A percentile compares a stretch with the other conserved stretches of the same genome.
Evolutionary conservation across 2,888 invertebrate genomes (phyloP).

Genomic region (Morinoia aosen): DNA sequence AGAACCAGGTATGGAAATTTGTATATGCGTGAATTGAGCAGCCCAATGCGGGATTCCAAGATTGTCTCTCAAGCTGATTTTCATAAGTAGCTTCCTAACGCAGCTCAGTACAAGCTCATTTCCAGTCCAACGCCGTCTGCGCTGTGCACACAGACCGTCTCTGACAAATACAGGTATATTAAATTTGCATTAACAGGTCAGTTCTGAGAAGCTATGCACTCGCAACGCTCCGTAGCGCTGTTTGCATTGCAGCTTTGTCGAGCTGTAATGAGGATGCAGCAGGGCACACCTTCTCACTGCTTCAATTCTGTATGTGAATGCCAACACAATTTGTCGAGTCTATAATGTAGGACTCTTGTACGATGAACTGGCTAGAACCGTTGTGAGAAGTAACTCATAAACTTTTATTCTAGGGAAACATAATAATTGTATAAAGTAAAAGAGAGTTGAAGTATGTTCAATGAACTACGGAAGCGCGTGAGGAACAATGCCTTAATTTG

Average conservation of each 20-base stretch:
- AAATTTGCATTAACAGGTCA: slow-evolving; percentile 17
- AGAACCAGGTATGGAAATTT: neutral
- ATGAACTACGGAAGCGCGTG: no score
- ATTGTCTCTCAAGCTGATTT: neutral
- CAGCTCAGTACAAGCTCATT: neutral
- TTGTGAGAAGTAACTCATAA: no score
- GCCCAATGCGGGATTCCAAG: neutral
- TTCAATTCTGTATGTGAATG: neutral
- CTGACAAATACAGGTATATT: neutral
- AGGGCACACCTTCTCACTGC: neutral
- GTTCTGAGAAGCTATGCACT: slow-evolving; percentile 10
- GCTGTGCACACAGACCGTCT: neutral
- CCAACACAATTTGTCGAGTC: neutral
- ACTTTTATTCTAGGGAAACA: no score
- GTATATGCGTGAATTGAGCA: neutral
- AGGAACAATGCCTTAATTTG: no score
- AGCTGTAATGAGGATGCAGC: neutral
- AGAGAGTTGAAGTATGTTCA: no score
- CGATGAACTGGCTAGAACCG: neutral
- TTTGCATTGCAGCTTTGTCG: neutral
- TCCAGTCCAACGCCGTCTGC: neutral
- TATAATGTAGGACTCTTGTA: neutral
- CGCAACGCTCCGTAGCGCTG: neutral
- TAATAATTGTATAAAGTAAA: no score
- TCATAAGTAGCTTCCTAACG: neutral